Evolutionary conservation across 2,888 invertebrate species (phyloP), one percentile per base, ranked within the genome.

Genomic region (Cyaniris semiargus): DNA sequence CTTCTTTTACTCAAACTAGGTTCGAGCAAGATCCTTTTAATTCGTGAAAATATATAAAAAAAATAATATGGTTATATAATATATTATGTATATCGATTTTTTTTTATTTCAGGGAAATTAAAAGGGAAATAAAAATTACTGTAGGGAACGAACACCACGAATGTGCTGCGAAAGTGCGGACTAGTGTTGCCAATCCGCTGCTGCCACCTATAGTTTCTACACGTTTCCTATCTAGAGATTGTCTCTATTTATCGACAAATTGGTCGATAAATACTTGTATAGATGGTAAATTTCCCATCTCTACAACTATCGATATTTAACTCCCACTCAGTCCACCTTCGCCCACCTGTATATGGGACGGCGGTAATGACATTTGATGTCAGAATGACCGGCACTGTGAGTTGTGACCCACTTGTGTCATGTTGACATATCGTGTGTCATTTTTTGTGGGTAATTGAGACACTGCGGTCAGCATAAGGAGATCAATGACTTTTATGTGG

Each of bases 381-480:
- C 48, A 48, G 48, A 27, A 3, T 27, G 44, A 21, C 48, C 27
- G 53, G 31, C 23, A 48, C 48, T 72, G 27, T 74, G 74, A 74
- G 23, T 23, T 72, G 27, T 74, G 74, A 74, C 74, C 74, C 48
- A 74, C 27, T 74, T 74, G 74, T 74, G 74, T 74, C 74, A 74
- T 53, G 23, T 21, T 74, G 18, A 74, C 27, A 74, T 74, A 74
- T 74, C 74, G 74, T 23, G 48, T 74, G 74, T 48, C 53, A 74
- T 44, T 74, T 74, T 74, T 74, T 74, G 27, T 38, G 66, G 27
- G 66, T 66, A 66, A 66, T 66, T 18, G 66, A 66, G 66, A 66
- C 2, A 66, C 66, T 66, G 66, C 66, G 66, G 66, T 66, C 27
- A 66, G 27, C 66, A 31, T 31, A 66, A 66, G 23, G 27, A 66